phyloP scores from a whole-genome alignment of 2,797 vertebrate species.

The Sebastes paucispinis region DNA sequence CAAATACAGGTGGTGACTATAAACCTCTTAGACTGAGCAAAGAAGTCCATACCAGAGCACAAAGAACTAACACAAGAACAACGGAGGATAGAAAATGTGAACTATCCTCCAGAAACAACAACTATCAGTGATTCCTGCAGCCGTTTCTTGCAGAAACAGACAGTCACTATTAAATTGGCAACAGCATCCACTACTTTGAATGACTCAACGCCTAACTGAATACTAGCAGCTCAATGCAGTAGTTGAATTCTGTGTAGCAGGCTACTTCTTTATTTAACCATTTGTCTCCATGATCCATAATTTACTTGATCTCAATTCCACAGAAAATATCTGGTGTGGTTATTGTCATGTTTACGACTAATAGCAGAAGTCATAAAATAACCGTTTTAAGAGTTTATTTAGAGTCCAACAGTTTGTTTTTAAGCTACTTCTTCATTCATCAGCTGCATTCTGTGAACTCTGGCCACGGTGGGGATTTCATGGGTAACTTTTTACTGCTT shows the following conservation, averaged over 20 bases:
- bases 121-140: no score
- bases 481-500: constrained; percentile 70
- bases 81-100: background rate
- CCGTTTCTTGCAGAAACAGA: background rate
- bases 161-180: background rate
- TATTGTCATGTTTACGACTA: no score
- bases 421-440: background rate
- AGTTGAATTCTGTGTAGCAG: background rate
- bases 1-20: background rate
- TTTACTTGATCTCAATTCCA: no score
- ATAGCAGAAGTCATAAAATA: no score
- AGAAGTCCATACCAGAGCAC: background rate
- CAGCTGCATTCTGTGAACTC: constrained; percentile 30
- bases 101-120: background rate
- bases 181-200: background rate
- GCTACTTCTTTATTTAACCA: background rate
- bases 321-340: no score
- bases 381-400: background rate
- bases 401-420: background rate
- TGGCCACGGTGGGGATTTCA: constrained; percentile 47
- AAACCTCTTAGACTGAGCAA: background rate
- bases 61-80: background rate
- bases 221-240: no score
- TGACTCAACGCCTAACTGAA: background rate
- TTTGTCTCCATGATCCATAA: no score